Conservation (phyloP, 1,140 invertebrate species). For the Cepaea nemoralis region DNA sequence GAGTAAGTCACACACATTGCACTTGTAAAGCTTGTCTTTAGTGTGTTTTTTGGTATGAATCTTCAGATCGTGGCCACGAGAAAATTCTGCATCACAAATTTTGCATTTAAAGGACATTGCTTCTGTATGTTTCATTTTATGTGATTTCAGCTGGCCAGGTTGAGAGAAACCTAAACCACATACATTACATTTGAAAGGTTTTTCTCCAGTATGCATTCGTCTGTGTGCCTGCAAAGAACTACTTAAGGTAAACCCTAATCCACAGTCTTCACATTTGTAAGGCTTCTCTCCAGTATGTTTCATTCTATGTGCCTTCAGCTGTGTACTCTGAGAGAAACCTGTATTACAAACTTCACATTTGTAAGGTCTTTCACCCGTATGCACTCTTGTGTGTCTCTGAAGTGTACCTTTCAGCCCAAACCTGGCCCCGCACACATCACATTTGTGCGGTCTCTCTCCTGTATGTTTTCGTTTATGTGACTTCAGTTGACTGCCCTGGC, state of each 20-base stretch:
- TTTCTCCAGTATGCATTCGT: background rate
- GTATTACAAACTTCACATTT: background rate
- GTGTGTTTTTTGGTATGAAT: background rate
- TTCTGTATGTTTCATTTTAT: background rate
- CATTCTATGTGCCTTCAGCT: background rate
- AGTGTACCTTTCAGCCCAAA: background rate
- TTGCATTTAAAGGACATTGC: background rate
- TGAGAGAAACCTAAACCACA: background rate
- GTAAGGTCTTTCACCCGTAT: constrained; percentile 16
- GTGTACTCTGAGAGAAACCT: background rate
- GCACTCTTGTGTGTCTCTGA: background rate
- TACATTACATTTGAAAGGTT: background rate
- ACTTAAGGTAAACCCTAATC: background rate
- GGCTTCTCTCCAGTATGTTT: background rate
- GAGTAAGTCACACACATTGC: background rate
- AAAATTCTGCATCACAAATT: background rate
- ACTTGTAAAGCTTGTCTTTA: background rate
- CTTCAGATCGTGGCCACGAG: background rate
- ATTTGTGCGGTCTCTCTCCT: background rate
- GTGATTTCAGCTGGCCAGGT: background rate
- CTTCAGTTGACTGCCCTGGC: background rate
- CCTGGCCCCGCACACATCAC: background rate
- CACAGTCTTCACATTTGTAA: background rate
- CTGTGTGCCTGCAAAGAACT: background rate
- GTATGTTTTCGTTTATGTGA: background rate